phyloP scores from a whole-genome alignment of 2,113 vertebrate species.

The Melierax canorus region DNA sequence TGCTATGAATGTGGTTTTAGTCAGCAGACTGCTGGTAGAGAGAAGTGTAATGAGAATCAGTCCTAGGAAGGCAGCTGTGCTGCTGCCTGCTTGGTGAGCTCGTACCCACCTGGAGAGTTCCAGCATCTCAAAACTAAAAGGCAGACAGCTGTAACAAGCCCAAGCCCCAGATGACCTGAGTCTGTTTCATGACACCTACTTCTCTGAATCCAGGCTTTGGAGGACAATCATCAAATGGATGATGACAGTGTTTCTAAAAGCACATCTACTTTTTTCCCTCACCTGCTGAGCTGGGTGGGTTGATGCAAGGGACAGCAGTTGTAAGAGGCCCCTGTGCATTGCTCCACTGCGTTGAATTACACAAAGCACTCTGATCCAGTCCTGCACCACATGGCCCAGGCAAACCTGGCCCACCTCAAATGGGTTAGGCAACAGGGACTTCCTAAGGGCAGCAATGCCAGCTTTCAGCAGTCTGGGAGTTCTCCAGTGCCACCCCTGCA shows the following conservation, averaged over 20 bases:
- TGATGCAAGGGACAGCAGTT: background rate
- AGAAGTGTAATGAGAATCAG: background rate
- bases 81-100: background rate
- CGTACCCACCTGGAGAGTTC: background rate
- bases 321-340: background rate
- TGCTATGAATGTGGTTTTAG: background rate
- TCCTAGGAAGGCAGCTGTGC: background rate
- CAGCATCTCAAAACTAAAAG: background rate
- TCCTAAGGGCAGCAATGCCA: background rate
- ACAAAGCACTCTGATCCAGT: background rate
- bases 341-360: fast-evolving
- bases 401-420: background rate
- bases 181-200: background rate
- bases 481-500: background rate
- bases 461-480: background rate
- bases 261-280: background rate
- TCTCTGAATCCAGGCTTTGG: background rate
- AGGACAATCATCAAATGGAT: background rate
- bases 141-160: background rate
- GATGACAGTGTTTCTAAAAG: background rate
- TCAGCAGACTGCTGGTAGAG: background rate
- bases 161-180: background rate
- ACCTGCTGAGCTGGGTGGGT: background rate
- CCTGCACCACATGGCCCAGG: background rate
- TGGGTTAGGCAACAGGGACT: background rate